A percentile compares a stretch with the other conserved stretches of the same genome.
Conservation (phyloP, 1,140 invertebrate species). For the Anthonomus grandis region DNA sequence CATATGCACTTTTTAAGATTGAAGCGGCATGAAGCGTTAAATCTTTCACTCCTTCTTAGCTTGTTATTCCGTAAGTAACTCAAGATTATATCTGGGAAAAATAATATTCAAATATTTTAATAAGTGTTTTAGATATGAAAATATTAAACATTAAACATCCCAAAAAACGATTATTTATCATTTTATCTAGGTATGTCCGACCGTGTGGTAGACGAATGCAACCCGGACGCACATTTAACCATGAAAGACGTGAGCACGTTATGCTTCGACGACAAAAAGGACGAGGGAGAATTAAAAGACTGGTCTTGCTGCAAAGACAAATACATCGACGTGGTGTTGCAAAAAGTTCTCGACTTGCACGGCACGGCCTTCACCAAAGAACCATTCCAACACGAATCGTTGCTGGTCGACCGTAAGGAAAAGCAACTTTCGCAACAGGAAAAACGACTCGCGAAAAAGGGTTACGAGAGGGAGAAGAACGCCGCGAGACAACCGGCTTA, state of each 20-base stretch:
- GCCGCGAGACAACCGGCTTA: conserved; percentile 66
- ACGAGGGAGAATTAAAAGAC: conserved; percentile 71
- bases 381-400: conserved; percentile 95
- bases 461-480: conserved; percentile 93
- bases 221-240: conserved; percentile 92
- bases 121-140: too few relatives aligned
- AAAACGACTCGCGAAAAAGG: conserved; percentile 87
- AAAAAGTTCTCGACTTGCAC: conserved; percentile 62
- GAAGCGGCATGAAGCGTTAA: too few relatives aligned
- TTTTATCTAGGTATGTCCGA: conserved; percentile 74
- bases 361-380: conserved; percentile 75
- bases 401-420: conserved; percentile 93
- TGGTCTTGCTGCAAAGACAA: conserved; percentile 66
- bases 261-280: conserved; percentile 82
- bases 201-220: conserved; percentile 95
- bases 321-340: conserved; percentile 79
- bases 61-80: too few relatives aligned
- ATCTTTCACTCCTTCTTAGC: too few relatives aligned
- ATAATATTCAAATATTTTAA: too few relatives aligned
- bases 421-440: conserved; percentile 93
- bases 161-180: background rate
- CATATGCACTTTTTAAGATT: too few relatives aligned
- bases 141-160: background rate
- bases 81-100: too few relatives aligned
- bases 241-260: conserved; percentile 93